Conservation (phyloP, 2,888 invertebrate genomes). For the Eupelmus urozonus region DNA sequence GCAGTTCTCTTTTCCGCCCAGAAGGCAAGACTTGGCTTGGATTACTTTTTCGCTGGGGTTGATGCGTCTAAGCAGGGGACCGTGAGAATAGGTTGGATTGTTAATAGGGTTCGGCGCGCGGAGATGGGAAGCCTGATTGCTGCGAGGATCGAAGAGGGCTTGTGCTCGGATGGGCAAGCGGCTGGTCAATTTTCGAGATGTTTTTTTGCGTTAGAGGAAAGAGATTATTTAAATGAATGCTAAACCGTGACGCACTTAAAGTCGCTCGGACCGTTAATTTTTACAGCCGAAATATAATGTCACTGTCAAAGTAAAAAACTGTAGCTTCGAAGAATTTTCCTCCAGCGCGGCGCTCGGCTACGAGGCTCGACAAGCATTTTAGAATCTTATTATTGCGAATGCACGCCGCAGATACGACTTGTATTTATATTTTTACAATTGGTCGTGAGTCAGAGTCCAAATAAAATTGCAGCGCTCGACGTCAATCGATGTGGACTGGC, state of each 20-base stretch:
- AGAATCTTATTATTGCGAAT: not conserved
- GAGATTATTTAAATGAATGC: no score
- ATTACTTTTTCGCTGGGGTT: not conserved
- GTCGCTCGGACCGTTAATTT: no score
- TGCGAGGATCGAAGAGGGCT: no score
- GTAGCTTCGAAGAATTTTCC: not conserved
- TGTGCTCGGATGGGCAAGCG: no score
- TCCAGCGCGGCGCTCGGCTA: not conserved
- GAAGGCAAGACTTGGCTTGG: no score
- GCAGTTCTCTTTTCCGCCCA: not conserved
- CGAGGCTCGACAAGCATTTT: not conserved
- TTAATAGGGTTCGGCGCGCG: no score
- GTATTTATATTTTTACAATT: slow-evolving; percentile 40
- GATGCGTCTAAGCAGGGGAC: no score
- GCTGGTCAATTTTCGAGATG: no score
- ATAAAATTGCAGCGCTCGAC: slow-evolving; percentile 1
- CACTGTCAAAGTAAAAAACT: not conserved
- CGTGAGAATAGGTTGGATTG: not conserved
- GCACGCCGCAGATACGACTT: not conserved
- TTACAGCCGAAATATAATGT: not conserved
- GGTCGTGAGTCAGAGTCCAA: slow-evolving; percentile 13
- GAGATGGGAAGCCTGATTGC: no score
- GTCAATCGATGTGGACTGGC: not conserved
- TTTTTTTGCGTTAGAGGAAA: no score
- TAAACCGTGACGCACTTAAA: no score